A percentile compares a stretch with the other conserved stretches of the same genome.
Evolutionary conservation across 2,888 invertebrate species (phyloP).

Genomic region (Nemurella pictetii): DNA sequence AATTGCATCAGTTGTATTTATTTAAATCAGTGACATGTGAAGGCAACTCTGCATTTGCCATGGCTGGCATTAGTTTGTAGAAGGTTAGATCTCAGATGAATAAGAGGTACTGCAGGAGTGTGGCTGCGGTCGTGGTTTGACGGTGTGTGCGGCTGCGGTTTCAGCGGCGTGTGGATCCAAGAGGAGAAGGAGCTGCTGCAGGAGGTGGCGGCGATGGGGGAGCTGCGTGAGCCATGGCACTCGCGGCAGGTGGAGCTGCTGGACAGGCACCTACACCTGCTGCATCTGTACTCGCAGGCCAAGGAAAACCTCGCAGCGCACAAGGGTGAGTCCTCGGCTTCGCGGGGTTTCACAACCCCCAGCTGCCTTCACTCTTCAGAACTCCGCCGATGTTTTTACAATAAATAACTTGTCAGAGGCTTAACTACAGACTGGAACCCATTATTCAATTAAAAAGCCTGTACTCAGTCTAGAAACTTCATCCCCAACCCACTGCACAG

Average conservation of each 20-base stretch:
- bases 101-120: too few relatives aligned
- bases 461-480: too few relatives aligned
- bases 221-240: constrained; percentile 82
- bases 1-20: not conserved
- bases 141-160: too few relatives aligned
- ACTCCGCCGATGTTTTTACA: too few relatives aligned
- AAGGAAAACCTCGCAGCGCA: constrained; percentile 74
- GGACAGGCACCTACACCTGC: constrained; percentile 78
- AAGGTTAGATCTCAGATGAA: too few relatives aligned
- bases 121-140: constrained; percentile 33
- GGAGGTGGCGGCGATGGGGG: constrained; percentile 86
- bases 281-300: constrained; percentile 85
- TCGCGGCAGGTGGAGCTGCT: constrained; percentile 75
- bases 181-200: constrained; percentile 88
- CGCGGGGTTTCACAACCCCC: too few relatives aligned
- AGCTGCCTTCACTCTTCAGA: too few relatives aligned
- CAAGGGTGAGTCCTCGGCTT: constrained; percentile 61
- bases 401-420: too few relatives aligned
- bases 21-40: not conserved
- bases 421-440: too few relatives aligned
- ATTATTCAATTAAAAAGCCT: too few relatives aligned
- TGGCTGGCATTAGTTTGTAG: not conserved
- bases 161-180: constrained; percentile 84
- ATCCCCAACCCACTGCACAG: too few relatives aligned
- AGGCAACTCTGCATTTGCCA: not conserved